Percentiles rank a stretch among this genome's conserved stretches.
phyloP scores from a whole-genome alignment of 1,140 invertebrate species.

The Eciton burchellii region DNA sequence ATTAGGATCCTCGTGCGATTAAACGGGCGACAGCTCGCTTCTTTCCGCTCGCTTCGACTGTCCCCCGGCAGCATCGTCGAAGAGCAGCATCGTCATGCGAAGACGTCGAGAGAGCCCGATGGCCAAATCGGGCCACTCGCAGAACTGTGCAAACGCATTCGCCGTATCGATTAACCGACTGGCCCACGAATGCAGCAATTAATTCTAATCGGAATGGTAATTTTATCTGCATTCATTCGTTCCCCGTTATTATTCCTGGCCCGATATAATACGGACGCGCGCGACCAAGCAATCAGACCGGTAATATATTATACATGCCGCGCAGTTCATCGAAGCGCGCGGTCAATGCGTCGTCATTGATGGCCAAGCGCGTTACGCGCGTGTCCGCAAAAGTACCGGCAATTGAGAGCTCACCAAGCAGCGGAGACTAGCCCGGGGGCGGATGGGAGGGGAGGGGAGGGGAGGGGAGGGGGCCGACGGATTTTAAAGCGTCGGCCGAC shows the following conservation, averaged over 20 bases:
- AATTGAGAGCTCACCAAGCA: conserved; percentile 53
- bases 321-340: conserved; percentile 13
- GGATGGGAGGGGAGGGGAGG: no score
- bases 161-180: background rate
- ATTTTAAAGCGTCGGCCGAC: conserved; percentile 47
- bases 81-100: background rate
- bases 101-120: no score
- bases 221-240: conserved; percentile 1
- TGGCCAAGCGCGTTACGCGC: no score
- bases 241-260: background rate
- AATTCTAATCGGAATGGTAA: conserved; percentile 38
- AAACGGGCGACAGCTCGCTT: conserved; percentile 11
- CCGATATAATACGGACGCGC: conserved; percentile 5
- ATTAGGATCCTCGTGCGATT: conserved; percentile 14
- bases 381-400: conserved; percentile 32
- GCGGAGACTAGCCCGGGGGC: background rate
- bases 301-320: conserved; percentile 21
- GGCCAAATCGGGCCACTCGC: no score
- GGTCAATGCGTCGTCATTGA: conserved; percentile 3
- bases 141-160: background rate
- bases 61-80: no score
- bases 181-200: conserved; percentile 6
- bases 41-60: no score
- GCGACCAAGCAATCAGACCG: conserved; percentile 2
- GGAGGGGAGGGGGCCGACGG: no score